These are phyloP conservation scores for Drosophila repletoides DNA, from an alignment of 1,140 invertebrate species.

Conservation along the genomic window DNA sequence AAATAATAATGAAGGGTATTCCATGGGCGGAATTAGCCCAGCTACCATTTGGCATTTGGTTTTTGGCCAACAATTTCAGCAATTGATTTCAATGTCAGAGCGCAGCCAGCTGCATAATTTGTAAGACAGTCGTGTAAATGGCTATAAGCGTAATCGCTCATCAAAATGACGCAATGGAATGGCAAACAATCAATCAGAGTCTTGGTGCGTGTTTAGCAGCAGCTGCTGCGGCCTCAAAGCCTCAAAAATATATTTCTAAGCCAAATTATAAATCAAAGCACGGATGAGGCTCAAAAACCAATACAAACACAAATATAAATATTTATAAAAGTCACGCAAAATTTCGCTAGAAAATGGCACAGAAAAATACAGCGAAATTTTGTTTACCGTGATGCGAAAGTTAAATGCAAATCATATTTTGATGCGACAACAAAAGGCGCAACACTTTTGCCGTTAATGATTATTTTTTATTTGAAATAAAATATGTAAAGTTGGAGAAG, in stretches of 20 bases:
- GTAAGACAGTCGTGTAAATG: conserved; percentile 20
- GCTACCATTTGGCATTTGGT: not conserved
- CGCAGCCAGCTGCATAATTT: conserved; percentile 30
- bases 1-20: conserved; percentile 8
- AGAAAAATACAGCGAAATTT: conserved; percentile 34
- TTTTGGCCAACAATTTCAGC: conserved; percentile 3
- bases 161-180: conserved; percentile 23
- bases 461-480: conserved; percentile 6
- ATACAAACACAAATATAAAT: not conserved
- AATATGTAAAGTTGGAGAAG: conserved; percentile 12
- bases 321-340: conserved; percentile 36
- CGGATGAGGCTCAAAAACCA: not conserved
- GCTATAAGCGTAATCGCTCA: conserved; percentile 27
- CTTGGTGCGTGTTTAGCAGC: conserved; percentile 9
- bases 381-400: conserved; percentile 42
- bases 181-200: conserved; percentile 20
- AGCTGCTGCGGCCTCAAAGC: conserved; percentile 1
- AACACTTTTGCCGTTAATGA: conserved; percentile 48
- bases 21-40: not conserved
- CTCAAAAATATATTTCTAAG: conserved; percentile 19
- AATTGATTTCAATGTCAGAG: conserved; percentile 42
- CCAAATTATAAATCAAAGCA: conserved; percentile 30
- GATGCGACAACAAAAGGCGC: conserved; percentile 24
- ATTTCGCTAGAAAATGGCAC: conserved; percentile 42
- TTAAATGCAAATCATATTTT: conserved; percentile 34